Conservation (phyloP, 2,888 invertebrate genomes). For the Hyppa rectilinea region DNA sequence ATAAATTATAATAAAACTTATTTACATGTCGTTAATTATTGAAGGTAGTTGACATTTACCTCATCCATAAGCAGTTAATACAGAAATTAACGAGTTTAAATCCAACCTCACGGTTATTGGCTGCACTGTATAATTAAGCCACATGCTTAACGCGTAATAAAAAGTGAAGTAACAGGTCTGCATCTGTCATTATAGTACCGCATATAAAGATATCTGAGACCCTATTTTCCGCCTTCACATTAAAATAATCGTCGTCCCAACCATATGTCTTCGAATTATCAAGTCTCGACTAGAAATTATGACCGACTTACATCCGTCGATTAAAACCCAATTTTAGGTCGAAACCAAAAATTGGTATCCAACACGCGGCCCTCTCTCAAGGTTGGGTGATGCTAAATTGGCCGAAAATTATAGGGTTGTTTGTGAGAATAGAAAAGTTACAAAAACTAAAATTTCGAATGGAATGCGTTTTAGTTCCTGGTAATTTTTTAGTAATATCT, state of each 20-base stretch:
- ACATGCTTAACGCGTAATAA: constrained; percentile 58
- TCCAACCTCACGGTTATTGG: constrained; percentile 33
- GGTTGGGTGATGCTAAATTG: constrained; percentile 72
- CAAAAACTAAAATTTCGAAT: constrained; percentile 21
- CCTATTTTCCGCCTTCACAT: constrained; percentile 71
- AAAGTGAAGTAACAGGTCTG: constrained; percentile 35
- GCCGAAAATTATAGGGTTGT: constrained; percentile 54
- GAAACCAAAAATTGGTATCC: constrained; percentile 70
- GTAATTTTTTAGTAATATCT: neutral
- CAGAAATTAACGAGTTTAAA: constrained; percentile 31
- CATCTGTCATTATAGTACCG: constrained; percentile 65
- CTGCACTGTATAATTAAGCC: constrained; percentile 43
- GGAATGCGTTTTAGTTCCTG: neutral
- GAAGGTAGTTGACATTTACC: constrained; percentile 29
- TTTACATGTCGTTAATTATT: constrained; percentile 45
- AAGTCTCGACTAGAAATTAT: constrained; percentile 73
- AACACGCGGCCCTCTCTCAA: constrained; percentile 59
- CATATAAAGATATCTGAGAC: constrained; percentile 51
- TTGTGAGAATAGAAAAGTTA: constrained; percentile 22
- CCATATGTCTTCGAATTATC: constrained; percentile 80
- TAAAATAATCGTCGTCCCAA: constrained; percentile 77
- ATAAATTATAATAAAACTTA: constrained; percentile 30
- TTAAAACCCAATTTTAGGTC: constrained; percentile 81
- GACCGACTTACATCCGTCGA: constrained; percentile 80
- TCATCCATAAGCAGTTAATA: constrained; percentile 30